Evolutionary conservation across 2,113 vertebrate species (phyloP).

Genomic region (Xiphophorus maculatus): DNA sequence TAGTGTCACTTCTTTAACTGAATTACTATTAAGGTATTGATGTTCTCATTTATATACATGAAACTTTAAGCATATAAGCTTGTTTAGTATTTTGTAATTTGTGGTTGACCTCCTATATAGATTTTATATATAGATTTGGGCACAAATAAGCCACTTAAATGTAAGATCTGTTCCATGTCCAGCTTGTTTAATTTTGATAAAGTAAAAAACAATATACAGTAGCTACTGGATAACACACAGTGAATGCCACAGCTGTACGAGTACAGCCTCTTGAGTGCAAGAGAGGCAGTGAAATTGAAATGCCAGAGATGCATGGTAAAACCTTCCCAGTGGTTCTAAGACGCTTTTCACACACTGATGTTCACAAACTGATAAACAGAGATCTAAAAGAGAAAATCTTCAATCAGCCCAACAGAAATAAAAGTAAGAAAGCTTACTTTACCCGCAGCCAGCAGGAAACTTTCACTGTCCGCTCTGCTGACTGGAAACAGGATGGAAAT

Average conservation of each 20-base stretch:
- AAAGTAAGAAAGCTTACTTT: conserved; percentile 20
- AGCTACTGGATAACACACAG: conserved; percentile 38
- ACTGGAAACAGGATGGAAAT: conserved; percentile 63
- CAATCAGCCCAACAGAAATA: neutral
- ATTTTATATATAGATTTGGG: neutral
- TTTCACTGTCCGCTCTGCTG: conserved; percentile 49
- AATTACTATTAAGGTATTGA: neutral
- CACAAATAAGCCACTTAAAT: neutral
- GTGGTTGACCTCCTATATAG: neutral
- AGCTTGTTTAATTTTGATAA: conserved; percentile 6
- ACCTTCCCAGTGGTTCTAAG: conserved; percentile 66
- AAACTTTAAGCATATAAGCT: neutral
- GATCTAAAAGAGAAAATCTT: neutral
- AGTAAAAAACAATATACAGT: conserved; percentile 5
- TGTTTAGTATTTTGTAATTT: neutral
- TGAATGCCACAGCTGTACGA: conserved; percentile 59
- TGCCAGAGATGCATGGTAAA: conserved; percentile 68
- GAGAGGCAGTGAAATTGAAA: conserved; percentile 73
- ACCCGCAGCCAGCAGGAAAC: conserved; percentile 32
- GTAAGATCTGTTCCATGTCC: neutral
- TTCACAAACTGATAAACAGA: conserved; percentile 8
- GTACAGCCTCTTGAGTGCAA: conserved; percentile 60
- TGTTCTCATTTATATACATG: neutral
- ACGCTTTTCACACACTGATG: conserved; percentile 22
- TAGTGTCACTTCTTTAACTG: too few relatives aligned